phyloP scores from a whole-genome alignment of 2,888 invertebrate genomes.

The Spisula subtruncata region DNA sequence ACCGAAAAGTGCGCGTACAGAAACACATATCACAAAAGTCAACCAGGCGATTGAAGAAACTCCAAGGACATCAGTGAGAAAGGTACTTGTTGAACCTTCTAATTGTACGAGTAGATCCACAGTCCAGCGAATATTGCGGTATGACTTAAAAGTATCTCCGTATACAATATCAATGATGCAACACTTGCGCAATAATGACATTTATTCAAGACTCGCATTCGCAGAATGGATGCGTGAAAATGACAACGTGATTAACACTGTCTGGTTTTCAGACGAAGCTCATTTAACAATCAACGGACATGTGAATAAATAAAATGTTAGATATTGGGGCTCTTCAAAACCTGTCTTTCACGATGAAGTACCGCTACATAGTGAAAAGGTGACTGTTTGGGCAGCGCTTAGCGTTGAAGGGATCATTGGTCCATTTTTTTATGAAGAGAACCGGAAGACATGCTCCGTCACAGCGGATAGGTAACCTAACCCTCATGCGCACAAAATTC shows the following conservation, averaged over 20 bases:
- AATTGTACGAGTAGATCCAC: background rate
- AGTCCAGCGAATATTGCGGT: constrained; percentile 1
- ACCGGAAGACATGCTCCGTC: background rate
- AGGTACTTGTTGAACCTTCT: too few species aligned
- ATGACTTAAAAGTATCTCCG: background rate
- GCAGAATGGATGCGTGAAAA: constrained; percentile 1
- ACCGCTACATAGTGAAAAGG: background rate
- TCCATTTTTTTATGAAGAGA: background rate
- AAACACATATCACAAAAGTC: too few species aligned
- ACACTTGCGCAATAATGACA: background rate
- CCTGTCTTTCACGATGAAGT: background rate
- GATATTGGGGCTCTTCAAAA: background rate
- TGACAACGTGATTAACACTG: background rate
- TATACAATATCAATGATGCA: constrained; percentile 33
- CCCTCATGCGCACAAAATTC: background rate
- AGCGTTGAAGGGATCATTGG: background rate
- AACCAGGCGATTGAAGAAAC: too few species aligned
- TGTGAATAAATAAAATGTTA: background rate
- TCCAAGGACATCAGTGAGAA: too few species aligned
- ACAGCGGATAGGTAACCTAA: background rate
- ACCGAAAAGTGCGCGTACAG: too few species aligned
- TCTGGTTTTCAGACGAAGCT: constrained; percentile 24
- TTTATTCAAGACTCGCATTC: constrained; percentile 12
- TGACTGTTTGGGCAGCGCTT: background rate
- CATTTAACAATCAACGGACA: background rate